phyloP scores from a whole-genome alignment of 2,113 vertebrate species.

The Sylvilagus bachmani region DNA sequence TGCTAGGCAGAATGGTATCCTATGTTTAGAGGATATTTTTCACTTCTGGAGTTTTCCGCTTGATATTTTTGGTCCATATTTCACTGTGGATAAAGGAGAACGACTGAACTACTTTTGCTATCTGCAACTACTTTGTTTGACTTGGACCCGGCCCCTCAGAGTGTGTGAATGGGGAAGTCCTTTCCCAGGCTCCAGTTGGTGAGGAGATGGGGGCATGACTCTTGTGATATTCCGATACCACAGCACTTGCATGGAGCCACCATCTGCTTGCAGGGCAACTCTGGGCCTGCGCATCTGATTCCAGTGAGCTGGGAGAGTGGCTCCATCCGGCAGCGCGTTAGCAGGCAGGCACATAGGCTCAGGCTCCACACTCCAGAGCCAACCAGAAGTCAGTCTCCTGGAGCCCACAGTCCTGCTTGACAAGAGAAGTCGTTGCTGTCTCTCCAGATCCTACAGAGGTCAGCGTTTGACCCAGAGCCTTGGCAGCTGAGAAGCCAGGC shows the following conservation, averaged over 20 bases:
- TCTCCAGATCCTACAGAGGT: constrained; percentile 46
- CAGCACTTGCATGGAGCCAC: not conserved
- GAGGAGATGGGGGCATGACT: not conserved
- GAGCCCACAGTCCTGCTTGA: constrained; percentile 11
- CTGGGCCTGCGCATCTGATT: constrained; percentile 59
- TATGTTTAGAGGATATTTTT: not conserved
- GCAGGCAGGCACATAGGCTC: constrained; percentile 58
- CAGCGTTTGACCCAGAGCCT: constrained; percentile 64
- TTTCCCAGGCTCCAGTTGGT: not conserved
- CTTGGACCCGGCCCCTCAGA: not conserved
- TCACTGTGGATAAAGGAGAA: not conserved
- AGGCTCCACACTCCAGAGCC: constrained; percentile 9
- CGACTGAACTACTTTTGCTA: not conserved
- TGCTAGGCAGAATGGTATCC: not conserved
- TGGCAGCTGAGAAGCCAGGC: constrained; percentile 54
- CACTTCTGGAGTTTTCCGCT: constrained; percentile 52
- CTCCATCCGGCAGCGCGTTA: constrained; percentile 31
- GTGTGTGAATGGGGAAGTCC: not conserved
- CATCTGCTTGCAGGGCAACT: constrained; percentile 61
- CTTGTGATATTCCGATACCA: constrained; percentile 36
- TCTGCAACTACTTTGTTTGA: not conserved
- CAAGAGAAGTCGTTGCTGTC: constrained; percentile 70
- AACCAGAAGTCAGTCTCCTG: not conserved
- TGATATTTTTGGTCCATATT: not conserved
- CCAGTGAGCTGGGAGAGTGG: constrained; percentile 12